A percentile compares a stretch with the other conserved stretches of the same genome.
Evolutionary conservation across 1,140 invertebrate genomes (phyloP).

Genomic region (Zaprionus nigranus): DNA sequence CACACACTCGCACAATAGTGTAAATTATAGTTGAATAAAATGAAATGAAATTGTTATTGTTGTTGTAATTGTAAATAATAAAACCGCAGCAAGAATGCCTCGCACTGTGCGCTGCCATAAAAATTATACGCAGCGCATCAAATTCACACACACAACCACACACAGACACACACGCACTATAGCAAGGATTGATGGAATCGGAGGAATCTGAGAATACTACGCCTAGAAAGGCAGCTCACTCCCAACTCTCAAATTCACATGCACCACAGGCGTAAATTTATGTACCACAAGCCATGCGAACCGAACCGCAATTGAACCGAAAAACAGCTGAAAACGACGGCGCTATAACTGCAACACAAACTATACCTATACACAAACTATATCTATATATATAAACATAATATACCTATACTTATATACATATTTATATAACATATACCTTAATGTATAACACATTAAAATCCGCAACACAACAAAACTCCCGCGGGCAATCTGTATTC

Average conservation of each 20-base stretch:
- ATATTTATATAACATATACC: no score
- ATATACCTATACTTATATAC: no score
- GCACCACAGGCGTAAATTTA: constrained; percentile 81
- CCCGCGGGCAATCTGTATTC: constrained; percentile 63
- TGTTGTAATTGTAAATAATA: constrained; percentile 80
- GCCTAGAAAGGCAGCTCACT: not conserved
- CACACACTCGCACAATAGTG: constrained; percentile 58
- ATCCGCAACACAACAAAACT: constrained; percentile 57
- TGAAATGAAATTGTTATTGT: constrained; percentile 39
- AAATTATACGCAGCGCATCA: constrained; percentile 78
- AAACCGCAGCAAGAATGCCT: constrained; percentile 65
- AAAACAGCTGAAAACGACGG: no score
- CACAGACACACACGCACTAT: not conserved
- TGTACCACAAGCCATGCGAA: constrained; percentile 36
- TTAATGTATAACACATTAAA: constrained; percentile 39
- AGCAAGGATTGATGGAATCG: constrained; percentile 57
- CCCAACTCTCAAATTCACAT: constrained; percentile 13
- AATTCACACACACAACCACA: constrained; percentile 47
- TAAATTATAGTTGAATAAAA: constrained; percentile 57
- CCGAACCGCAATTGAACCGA: not conserved
- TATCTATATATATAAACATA: not conserved
- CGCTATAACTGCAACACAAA: constrained; percentile 1
- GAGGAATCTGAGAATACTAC: not conserved
- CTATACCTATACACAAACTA: not conserved
- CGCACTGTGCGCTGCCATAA: constrained; percentile 56